Percentiles rank a stretch among this genome's conserved stretches.
phyloP scores from a whole-genome alignment of 2,797 vertebrate genomes.

The Notolabrus celidotus region DNA sequence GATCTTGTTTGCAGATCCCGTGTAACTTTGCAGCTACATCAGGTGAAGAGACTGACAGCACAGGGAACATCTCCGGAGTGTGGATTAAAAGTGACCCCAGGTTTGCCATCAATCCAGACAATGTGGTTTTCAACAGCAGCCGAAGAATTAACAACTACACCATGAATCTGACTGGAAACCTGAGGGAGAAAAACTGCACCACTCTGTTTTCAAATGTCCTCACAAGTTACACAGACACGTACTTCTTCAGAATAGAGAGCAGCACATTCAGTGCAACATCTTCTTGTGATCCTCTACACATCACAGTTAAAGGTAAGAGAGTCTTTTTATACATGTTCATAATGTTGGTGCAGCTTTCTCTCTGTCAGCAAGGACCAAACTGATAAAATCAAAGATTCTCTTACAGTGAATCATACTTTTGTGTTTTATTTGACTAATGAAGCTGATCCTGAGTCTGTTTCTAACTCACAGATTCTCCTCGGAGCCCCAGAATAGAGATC shows the following conservation, averaged over 20 bases:
- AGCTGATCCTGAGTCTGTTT: no score
- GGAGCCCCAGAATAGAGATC: slow-evolving; percentile 17
- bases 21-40: background rate
- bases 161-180: slow-evolving; percentile 54
- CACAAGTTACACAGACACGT: fast-evolving
- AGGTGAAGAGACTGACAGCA: background rate
- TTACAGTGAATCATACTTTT: no score
- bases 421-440: no score
- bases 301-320: background rate
- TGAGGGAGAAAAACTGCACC: slow-evolving; percentile 62
- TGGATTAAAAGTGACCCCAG: slow-evolving; percentile 46
- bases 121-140: slow-evolving; percentile 56
- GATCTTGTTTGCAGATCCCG: background rate
- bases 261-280: background rate
- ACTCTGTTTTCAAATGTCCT: slow-evolving; percentile 55
- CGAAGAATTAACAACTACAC: fast-evolving
- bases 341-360: no score
- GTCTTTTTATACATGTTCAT: no score
- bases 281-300: background rate
- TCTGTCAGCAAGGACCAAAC: no score
- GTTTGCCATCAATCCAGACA: fast-evolving
- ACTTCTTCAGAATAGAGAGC: slow-evolving; percentile 72
- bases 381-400: no score
- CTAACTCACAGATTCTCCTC: slow-evolving; percentile 61
- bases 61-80: background rate